Evolutionary conservation across 2,113 vertebrate species (phyloP), one percentile per base, ranked within the genome.

Genomic region (Pitta sordida): DNA sequence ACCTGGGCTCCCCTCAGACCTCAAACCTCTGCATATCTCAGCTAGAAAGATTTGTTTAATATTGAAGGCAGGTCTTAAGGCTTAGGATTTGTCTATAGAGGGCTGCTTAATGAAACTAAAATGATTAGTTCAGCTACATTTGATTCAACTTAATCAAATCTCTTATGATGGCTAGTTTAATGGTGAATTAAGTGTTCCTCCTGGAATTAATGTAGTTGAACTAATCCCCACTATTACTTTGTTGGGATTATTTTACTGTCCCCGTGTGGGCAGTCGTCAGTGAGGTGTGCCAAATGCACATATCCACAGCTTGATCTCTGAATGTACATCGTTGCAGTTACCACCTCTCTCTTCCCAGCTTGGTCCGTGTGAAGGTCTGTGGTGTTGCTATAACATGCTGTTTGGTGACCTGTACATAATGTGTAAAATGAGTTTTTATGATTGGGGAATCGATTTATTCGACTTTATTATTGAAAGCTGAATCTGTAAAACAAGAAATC

Each of bases 401-500:
- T 97, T 86, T 91, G 94, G 88, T 85, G 97, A 95, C 88, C 88
- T 98, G 98, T 98, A 98, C 96, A 98, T 97, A 98, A 93, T 86
- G 68, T 98, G 95, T 97, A 98, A 97, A 98, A 88, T 90, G 88
- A 97, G 86, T 97, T 98, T 98, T 98, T 98, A 98, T 97, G 86
- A 96, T 94, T 96, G 97, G 97, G 95, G 69, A 98, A 96, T 97
- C 16, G 43, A 96, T 95, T 97, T 97, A 94, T 95, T 98, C 94
- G 96, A 94, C 96, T 98, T 98, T 97, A 97, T 97, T 98, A 98
- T 93, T 97, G 94, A 96, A 96, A 97, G 60, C 48, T 93, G 91
- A 95, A 96, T 74, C 90, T 98, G 97, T 98, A 96, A 96, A 95
- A 83, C 91, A 82, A 97, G 80, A 96, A 95, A 94, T 56, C 82